Evolutionary conservation across 1,140 invertebrate genomes (phyloP).

Genomic region (Dinoponera quadriceps): DNA sequence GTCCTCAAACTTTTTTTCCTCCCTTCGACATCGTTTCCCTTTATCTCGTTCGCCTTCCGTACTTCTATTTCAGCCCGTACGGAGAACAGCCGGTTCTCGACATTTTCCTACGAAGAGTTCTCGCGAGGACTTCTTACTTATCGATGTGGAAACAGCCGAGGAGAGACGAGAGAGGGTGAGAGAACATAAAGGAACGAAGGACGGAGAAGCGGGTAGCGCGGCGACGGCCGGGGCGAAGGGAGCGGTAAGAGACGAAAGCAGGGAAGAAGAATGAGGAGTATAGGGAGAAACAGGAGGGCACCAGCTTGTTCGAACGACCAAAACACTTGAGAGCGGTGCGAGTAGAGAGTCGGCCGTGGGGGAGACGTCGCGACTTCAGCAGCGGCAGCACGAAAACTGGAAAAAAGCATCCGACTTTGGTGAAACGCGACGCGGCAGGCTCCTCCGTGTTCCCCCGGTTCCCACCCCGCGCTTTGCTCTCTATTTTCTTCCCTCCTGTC

Average conservation of each 20-base stretch:
- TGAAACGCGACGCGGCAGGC: constrained; percentile 43
- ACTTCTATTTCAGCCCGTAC: constrained; percentile 53
- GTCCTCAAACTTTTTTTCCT: constrained; percentile 53
- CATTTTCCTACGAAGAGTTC: constrained; percentile 62
- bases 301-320: constrained; percentile 61
- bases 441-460: constrained; percentile 45
- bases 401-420: constrained; percentile 64
- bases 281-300: constrained; percentile 32
- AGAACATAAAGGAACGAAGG: constrained; percentile 49
- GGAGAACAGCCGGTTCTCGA: constrained; percentile 60
- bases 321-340: constrained; percentile 57
- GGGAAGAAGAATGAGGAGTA: constrained; percentile 57
- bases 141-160: constrained; percentile 59
- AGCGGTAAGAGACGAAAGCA: constrained; percentile 32
- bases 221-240: not conserved
- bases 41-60: constrained; percentile 51
- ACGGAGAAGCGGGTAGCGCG: not conserved
- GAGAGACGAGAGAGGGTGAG: constrained; percentile 9
- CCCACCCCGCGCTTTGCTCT: constrained; percentile 14
- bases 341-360: constrained; percentile 22
- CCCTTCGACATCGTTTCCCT: constrained; percentile 53
- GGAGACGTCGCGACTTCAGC: constrained; percentile 47
- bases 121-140: constrained; percentile 61
- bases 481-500: constrained; percentile 44
- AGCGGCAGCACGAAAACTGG: constrained; percentile 47